Evolutionary conservation across 1,140 invertebrate species (phyloP).

Genomic region (Himalopsyche phryganea): DNA sequence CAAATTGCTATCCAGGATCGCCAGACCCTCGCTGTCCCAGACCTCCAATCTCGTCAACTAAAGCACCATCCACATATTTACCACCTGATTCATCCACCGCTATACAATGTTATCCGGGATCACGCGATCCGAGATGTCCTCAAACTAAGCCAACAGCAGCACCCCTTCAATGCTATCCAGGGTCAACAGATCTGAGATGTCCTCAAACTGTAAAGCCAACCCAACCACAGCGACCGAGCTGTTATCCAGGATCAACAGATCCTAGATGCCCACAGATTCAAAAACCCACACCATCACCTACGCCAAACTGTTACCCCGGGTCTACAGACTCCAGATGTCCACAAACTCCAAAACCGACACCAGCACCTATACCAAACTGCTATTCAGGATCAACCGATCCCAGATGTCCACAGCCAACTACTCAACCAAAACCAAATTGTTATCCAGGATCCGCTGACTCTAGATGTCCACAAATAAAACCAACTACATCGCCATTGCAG

Average conservation of each 20-base stretch:
- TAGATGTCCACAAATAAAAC: constrained; percentile 34
- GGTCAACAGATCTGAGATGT: constrained; percentile 41
- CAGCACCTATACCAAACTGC: constrained; percentile 36
- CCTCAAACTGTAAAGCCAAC: constrained; percentile 29
- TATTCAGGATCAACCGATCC: constrained; percentile 44
- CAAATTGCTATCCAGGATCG: constrained; percentile 41
- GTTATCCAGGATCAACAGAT: constrained; percentile 40
- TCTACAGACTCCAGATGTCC: constrained; percentile 43
- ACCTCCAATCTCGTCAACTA: constrained; percentile 29
- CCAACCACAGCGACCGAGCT: constrained; percentile 35
- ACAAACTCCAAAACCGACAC: constrained; percentile 9
- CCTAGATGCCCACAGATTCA: constrained; percentile 22
- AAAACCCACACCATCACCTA: constrained; percentile 19
- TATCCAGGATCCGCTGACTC: constrained; percentile 45
- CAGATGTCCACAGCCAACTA: constrained; percentile 34
- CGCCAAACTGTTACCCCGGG: constrained; percentile 35
- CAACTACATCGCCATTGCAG: constrained; percentile 25
- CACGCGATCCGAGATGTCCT: constrained; percentile 40
- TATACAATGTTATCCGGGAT: constrained; percentile 39
- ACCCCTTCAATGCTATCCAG: constrained; percentile 50
- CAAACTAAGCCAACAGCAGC: constrained; percentile 22
- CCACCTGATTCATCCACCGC: constrained; percentile 34
- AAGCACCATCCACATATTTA: constrained; percentile 26
- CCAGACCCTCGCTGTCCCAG: constrained; percentile 40
- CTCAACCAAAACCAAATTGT: constrained; percentile 6